Evolutionary conservation across 2,888 invertebrate species (phyloP).

Genomic region (Gandaritis pyraliata): DNA sequence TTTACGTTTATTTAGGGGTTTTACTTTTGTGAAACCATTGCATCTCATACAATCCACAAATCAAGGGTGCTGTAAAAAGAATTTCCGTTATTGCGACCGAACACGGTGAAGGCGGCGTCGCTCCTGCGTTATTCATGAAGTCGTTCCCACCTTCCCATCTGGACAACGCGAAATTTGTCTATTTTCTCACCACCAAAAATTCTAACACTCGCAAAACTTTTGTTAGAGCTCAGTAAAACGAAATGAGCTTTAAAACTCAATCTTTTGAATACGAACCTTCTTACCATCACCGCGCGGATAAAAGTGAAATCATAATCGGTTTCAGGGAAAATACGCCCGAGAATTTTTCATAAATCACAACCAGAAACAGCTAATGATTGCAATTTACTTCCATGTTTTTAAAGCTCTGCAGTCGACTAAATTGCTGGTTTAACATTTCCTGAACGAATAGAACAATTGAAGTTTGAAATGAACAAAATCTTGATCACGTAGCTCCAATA

Average conservation of each 20-base stretch:
- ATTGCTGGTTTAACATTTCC: conserved; percentile 27
- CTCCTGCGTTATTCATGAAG: conserved; percentile 71
- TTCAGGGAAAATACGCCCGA: conserved; percentile 29
- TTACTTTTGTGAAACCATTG: conserved; percentile 32
- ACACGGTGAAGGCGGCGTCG: conserved; percentile 69
- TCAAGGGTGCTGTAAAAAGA: conserved; percentile 60
- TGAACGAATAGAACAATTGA: conserved; percentile 40
- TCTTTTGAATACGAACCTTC: conserved; percentile 40
- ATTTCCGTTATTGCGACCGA: conserved; percentile 61
- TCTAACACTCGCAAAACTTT: conserved; percentile 58
- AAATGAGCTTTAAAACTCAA: conserved; percentile 48
- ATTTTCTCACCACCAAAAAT: conserved; percentile 62
- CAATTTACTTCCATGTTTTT: conserved; percentile 25
- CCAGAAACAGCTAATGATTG: conserved; percentile 23
- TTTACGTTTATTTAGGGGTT: not conserved
- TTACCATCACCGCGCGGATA: conserved; percentile 30
- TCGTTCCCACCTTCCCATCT: conserved; percentile 61
- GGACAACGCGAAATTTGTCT: conserved; percentile 67
- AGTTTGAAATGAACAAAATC: conserved; percentile 64
- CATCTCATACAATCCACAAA: conserved; percentile 50
- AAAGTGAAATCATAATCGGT: conserved; percentile 38
- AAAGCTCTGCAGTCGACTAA: conserved; percentile 22
- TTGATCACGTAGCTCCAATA: conserved; percentile 77
- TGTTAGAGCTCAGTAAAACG: conserved; percentile 51
- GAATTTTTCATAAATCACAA: conserved; percentile 34